Evolutionary conservation across 92 coral and sea anemone species (phyloP).

Genomic region (Heliopora coerulea): DNA sequence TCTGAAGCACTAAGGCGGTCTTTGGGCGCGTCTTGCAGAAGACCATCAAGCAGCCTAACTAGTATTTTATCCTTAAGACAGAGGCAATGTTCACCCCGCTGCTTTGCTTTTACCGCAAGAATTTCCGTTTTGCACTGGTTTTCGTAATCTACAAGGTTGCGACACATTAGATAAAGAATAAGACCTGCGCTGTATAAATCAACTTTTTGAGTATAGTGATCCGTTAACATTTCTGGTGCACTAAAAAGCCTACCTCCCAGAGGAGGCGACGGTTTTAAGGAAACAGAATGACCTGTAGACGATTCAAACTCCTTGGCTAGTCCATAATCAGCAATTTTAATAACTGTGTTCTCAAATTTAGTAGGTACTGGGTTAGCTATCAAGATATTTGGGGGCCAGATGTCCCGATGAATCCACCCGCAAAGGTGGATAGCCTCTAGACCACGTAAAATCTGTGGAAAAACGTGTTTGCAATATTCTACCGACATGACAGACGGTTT

Average conservation of each 20-base stretch:
- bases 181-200: conserved; percentile 27
- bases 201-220: conserved; percentile 4
- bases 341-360: not conserved
- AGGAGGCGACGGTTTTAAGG: not conserved
- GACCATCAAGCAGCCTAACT: not conserved
- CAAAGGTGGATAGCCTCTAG: conserved; percentile 4
- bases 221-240: conserved; percentile 17
- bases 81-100: no score
- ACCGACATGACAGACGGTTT: not conserved
- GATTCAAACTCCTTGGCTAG: conserved; percentile 3
- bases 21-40: not conserved
- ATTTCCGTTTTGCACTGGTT: not conserved
- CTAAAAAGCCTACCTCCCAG: not conserved
- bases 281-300: not conserved
- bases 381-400: conserved; percentile 10
- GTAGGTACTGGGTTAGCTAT: conserved; percentile 12
- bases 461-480: not conserved
- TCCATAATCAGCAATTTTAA: conserved; percentile 39
- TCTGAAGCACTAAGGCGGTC: conserved; percentile 3
- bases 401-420: conserved; percentile 39
- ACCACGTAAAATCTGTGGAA: conserved; percentile 26
- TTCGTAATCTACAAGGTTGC: not conserved
- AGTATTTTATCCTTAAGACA: conserved; percentile 1
- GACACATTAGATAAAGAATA: not conserved
- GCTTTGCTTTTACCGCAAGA: not conserved